Evolutionary conservation across 2,797 vertebrate species (phyloP).

Genomic region (Poeciliopsis gracilis): DNA sequence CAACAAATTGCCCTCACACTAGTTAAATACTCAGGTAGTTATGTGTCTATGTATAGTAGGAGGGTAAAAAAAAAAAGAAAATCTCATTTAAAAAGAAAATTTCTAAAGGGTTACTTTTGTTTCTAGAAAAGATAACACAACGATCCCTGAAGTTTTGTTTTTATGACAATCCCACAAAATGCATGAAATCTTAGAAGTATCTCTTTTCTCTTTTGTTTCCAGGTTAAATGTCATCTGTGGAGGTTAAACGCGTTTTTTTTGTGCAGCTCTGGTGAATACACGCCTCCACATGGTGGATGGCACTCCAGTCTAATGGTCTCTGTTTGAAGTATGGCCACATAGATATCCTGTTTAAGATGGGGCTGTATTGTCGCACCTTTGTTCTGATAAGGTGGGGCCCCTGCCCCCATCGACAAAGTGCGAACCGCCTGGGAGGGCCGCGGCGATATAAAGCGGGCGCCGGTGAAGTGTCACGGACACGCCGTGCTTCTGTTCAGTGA

Average conservation of each 20-base stretch:
- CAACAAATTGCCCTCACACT: neutral
- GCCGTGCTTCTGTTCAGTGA: conserved; percentile 46
- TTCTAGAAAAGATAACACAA: neutral
- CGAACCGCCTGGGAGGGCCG: conserved; percentile 76
- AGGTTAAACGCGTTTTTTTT: conserved; percentile 37
- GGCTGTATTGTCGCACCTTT: conserved; percentile 81
- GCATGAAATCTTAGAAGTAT: neutral
- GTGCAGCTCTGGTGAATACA: conserved; percentile 46
- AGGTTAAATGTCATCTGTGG: neutral
- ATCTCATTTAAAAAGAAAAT: too few relatives aligned
- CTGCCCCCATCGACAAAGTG: conserved; percentile 79
- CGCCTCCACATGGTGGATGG: conserved; percentile 41
- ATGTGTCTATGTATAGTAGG: neutral
- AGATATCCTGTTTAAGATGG: conserved; percentile 79
- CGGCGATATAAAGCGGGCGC: conserved; percentile 74
- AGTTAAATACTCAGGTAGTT: neutral
- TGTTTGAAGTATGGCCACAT: conserved; percentile 83
- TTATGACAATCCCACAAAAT: neutral
- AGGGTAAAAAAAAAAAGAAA: too few relatives aligned
- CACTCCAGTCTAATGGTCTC: conserved; percentile 66
- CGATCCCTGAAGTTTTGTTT: neutral
- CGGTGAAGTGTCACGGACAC: conserved; percentile 55
- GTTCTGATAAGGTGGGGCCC: conserved; percentile 75
- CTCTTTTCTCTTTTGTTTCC: neutral
- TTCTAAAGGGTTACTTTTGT: neutral